These are phyloP conservation scores for Protobothrops mucrosquamatus DNA, from an alignment of 2,113 vertebrate genomes.

Conservation along the genomic window DNA sequence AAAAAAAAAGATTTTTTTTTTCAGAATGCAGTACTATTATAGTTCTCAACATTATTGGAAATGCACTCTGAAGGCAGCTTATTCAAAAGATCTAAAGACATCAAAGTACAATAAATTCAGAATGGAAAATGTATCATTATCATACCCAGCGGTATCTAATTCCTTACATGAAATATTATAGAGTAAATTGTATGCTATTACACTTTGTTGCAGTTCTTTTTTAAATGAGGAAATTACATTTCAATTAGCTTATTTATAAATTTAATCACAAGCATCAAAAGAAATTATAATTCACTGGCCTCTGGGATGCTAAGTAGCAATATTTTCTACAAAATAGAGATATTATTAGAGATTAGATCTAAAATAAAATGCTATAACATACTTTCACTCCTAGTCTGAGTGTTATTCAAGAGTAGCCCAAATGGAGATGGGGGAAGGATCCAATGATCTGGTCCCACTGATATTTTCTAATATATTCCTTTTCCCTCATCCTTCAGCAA, in stretches of 20 bases:
- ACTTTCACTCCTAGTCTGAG: neutral
- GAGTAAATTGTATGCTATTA: constrained; percentile 9
- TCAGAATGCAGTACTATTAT: neutral
- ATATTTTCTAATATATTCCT: neutral
- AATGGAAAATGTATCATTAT: neutral
- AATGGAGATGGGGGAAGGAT: neutral
- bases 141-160: neutral
- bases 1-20: neutral
- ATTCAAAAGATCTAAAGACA: constrained; percentile 19
- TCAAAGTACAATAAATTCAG: neutral
- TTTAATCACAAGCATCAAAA: neutral
- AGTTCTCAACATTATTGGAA: neutral
- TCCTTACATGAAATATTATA: constrained; percentile 6
- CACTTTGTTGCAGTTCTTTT: neutral
- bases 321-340: neutral
- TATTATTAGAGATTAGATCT: neutral
- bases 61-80: neutral
- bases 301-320: neutral
- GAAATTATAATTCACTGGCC: neutral
- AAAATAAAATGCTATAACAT: neutral
- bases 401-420: neutral
- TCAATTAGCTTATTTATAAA: neutral
- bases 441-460: neutral
- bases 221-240: constrained; percentile 23
- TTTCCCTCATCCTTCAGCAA: neutral